Conservation (phyloP, 2,888 invertebrate species). For the Archaeoteleia sp. region DNA sequence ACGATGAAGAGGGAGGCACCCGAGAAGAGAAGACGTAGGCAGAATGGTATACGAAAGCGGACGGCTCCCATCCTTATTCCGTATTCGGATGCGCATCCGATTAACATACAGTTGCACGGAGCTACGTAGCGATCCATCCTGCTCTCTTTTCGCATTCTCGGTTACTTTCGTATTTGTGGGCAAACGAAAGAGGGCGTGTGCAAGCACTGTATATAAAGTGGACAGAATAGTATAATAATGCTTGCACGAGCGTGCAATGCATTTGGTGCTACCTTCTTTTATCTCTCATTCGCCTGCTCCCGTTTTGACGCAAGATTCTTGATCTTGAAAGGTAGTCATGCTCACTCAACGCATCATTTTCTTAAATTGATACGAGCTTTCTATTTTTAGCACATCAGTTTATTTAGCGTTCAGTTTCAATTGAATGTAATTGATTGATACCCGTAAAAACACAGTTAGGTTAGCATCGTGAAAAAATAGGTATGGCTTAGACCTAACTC, state of each 20-base stretch:
- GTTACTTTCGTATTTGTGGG: slow-evolving; percentile 29
- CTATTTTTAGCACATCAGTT: no score
- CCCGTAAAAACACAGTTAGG: no score
- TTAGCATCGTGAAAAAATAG: no score
- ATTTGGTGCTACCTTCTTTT: slow-evolving; percentile 35
- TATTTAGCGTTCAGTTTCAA: no score
- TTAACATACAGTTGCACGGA: slow-evolving; percentile 71
- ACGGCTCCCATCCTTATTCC: slow-evolving; percentile 68
- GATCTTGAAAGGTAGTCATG: slow-evolving; percentile 57
- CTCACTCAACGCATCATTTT: slow-evolving; percentile 45
- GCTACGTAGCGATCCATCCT: slow-evolving; percentile 60
- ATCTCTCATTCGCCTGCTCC: slow-evolving; percentile 60
- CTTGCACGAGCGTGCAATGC: slow-evolving; percentile 57
- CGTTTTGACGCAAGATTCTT: slow-evolving; percentile 61
- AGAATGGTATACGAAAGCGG: slow-evolving; percentile 56
- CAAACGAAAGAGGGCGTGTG: slow-evolving; percentile 44
- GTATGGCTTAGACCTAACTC: no score
- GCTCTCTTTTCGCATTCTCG: slow-evolving; percentile 61
- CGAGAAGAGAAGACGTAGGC: slow-evolving; percentile 52
- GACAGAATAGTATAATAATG: slow-evolving; percentile 62
- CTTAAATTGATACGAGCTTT: no score
- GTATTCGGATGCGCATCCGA: slow-evolving; percentile 70
- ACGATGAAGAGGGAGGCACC: slow-evolving; percentile 43
- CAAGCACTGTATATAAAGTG: slow-evolving; percentile 61
- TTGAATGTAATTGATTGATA: no score